Base-by-base conservation (phyloP, 2,797 vertebrate species). In the Semaprochilodus insignis region DNA sequence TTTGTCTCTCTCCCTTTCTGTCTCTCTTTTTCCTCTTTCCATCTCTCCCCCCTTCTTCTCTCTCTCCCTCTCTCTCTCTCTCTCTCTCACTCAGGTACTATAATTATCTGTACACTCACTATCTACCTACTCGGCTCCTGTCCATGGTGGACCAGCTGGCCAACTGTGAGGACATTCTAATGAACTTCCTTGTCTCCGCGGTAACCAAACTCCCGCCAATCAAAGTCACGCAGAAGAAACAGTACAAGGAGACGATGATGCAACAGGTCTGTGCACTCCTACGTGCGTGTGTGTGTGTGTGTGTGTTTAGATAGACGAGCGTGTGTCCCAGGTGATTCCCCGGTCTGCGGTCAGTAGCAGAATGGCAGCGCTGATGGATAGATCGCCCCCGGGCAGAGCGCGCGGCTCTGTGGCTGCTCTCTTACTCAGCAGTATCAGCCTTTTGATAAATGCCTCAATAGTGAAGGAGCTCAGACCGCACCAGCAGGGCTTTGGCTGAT, bases 171-270 rank as follows among this genome's bases (percentile, higher is more conserved):
- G 97, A 98, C 90, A 92, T 97, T 90, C 92, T 98, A 86, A 97
- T 99, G 96, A 99, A 98, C 88, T 95, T 96, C 80, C 93, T 99
- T 13, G 94, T 98, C 76, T 96, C 97, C 0, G 91, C 95, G 0
- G 95, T 96, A 66, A 98, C 96, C 91, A 97, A 96, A 90, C 95
- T 96, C 83, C 96, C 97, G 0, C 96, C 97, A 15, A 95, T 98
- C 92, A 98, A 98, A 93, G 96, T 99, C 87, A 95, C 96, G 0
- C 96, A 96, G 86, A 90, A 94, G 89, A 97, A 95, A 82, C 94
- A 95, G 92, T 95, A 93, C 89, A 95, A 92, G 85, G 96, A 97
- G 62, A 92, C 78, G 1, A 91, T 89, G 88, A 92, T 94, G 88
- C 92, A 88, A 66, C 94, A 90, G 96, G 96, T 96, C 54, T 70